Base-by-base conservation (phyloP, 2,797 vertebrate species). In the Thripadectes ignobilis region DNA sequence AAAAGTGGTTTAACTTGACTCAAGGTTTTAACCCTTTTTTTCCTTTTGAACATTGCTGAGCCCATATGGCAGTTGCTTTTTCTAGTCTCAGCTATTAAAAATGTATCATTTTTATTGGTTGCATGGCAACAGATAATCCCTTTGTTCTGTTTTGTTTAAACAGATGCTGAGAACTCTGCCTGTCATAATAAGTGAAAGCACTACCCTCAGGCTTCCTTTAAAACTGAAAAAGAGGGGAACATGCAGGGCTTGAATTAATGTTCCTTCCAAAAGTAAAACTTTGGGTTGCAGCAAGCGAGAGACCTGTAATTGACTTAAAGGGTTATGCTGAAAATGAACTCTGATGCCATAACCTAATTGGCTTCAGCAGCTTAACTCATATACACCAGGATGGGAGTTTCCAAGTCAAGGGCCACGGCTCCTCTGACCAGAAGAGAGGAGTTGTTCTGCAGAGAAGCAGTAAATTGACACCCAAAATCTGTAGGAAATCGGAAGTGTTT, bases 81-180 rank as follows among this genome's bases (percentile, higher is more conserved):
- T 59, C 59, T 80, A 62, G 59, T 74, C 82, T 65, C 9, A 12
- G 59, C 88, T 94, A 90, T 95, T 97, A 96, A 95, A 97, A 93
- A 87, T 85, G 84, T 76, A 85, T 93, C 65, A 77, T 89, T 96
- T 96, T 93, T 95, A 86, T 89, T 84, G 79, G 96, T 96, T 94
- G 96, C 93, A 43, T 95, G 92, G 96, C 94, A 97, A 97, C 95
- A 85, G 85, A 93, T 46, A 88, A 92, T 93, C 71, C 72, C 73
- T 96, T 95, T 96, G 85, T 97, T 96, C 94, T 93, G 79, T 85
- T 95, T 93, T 92, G 96, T 95, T 93, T 94, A 91, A 95, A 85
- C 94, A 97, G 95, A 93, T 91, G 93, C 96, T 89, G 94, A 95
- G 90, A 89, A 77, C 78, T 74, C 92, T 84, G 61, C 84, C 86